Base-by-base conservation (phyloP, 2,797 vertebrate genomes). In the Ceyx erithaca region DNA sequence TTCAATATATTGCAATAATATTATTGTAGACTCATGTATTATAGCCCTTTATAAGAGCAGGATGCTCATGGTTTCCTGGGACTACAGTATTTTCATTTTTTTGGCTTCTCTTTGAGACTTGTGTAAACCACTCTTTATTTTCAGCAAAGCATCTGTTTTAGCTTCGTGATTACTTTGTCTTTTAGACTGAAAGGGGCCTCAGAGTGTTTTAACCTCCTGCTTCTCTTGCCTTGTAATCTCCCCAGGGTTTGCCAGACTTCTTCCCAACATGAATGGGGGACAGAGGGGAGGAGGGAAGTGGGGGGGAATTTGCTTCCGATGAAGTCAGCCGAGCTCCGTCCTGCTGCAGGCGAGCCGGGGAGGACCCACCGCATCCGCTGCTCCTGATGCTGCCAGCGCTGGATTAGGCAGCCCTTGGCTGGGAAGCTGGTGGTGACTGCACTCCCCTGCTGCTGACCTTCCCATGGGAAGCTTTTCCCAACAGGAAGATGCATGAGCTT, bases 131-230 rank as follows among this genome's bases (percentile, higher is more conserved):
- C 75, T 89, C 92, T 91, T 94, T 92, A 87, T 93, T 90, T 95
- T 90, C 89, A 89, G 91, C 81, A 83, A 90, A 96, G 66, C 91
- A 82, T 93, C 88, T 87, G 86, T 76, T 96, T 93, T 87, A 94
- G 85, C 62, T 93, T 93, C 92, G 4, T 0, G 2, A 94, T 92
- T 90, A 89, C 80, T 92, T 93, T 93, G 93, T 94, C 79, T 46
- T 78, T 85, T 30, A 88, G 68, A 55, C 85, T 93, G 72, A 93
- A 95, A 93, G 91, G 79, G 87, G 80, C 86, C 93, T 91, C 86
- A 72, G 76, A 92, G 58, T 1, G 0, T 88, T 94, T 91, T 86
- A 94, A 81, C 93, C 88, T 96, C 88, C 89, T 62, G 43, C 72
- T 89, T 89, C 95, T 92, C 80, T 54, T 90, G 81, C 89, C 84